Conservation (phyloP, 1,140 invertebrate species). For the Odontomachus brunneus region DNA sequence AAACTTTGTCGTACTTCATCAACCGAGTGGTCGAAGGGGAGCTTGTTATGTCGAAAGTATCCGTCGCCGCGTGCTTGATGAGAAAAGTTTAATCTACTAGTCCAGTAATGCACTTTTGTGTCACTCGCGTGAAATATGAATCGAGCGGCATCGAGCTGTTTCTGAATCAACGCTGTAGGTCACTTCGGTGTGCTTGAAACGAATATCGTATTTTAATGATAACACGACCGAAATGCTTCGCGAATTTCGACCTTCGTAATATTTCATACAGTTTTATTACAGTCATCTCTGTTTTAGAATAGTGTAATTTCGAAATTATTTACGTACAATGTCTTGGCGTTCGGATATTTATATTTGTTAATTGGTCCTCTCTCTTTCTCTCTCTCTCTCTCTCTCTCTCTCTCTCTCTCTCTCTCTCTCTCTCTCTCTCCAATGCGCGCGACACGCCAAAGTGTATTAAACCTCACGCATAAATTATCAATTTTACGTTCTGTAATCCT, state of each 20-base stretch:
- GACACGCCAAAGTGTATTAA: neutral
- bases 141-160: conserved; percentile 29
- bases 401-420: too few relatives aligned
- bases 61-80: conserved; percentile 61
- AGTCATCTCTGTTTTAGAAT: too few relatives aligned
- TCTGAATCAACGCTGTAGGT: conserved; percentile 42
- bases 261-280: too few relatives aligned
- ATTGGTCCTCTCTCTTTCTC: too few relatives aligned
- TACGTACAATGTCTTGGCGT: too few relatives aligned
- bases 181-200: neutral
- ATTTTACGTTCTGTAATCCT: neutral
- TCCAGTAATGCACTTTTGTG: conserved; percentile 64
- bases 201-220: neutral
- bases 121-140: conserved; percentile 68
- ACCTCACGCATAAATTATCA: neutral
- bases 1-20: conserved; percentile 71
- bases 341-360: too few relatives aligned
- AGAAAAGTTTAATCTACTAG: conserved; percentile 74
- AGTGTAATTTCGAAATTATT: too few relatives aligned
- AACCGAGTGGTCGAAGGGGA: conserved; percentile 55
- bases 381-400: too few relatives aligned
- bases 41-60: conserved; percentile 58
- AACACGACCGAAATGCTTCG: neutral
- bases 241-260: neutral
- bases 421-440: too few relatives aligned